Evolutionary conservation across 2,113 vertebrate species (phyloP).

Genomic region (Xenopus laevis): DNA sequence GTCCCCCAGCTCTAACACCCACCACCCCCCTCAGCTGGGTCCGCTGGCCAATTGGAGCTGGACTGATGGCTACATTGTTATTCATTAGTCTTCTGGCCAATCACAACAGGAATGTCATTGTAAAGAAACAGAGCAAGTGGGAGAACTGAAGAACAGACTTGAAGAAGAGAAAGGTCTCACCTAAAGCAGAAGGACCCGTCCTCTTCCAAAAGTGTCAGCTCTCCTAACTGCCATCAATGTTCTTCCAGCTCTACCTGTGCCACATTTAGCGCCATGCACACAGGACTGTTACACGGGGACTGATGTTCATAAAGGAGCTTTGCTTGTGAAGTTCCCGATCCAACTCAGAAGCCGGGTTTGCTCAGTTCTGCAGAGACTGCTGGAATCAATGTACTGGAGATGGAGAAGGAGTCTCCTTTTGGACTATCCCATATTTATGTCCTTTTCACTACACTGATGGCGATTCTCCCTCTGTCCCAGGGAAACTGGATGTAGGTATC

Average conservation of each 20-base stretch:
- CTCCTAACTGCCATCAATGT: neutral
- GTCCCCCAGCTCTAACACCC: conserved; percentile 3
- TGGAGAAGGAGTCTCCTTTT: conserved; percentile 67
- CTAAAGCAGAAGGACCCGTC: conserved; percentile 28
- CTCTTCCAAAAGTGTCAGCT: neutral
- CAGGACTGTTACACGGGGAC: neutral
- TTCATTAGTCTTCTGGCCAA: conserved; percentile 49
- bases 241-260: neutral
- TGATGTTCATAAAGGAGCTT: neutral
- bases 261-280: neutral
- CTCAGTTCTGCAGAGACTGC: neutral
- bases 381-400: conserved; percentile 67
- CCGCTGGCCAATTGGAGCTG: conserved; percentile 25
- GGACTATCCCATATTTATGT: conserved; percentile 63
- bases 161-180: conserved; percentile 31
- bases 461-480: conserved; percentile 66
- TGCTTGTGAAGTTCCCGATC: conserved; percentile 3
- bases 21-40: conserved; percentile 19
- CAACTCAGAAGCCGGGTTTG: neutral
- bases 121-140: conserved; percentile 17
- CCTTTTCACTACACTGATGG: conserved; percentile 67
- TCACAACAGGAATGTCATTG: conserved; percentile 47
- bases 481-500: conserved; percentile 88
- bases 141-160: conserved; percentile 7
- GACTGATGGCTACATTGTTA: conserved; percentile 39